Evolutionary conservation across 2,113 vertebrate species (phyloP).

Genomic region (Urocolius indicus): DNA sequence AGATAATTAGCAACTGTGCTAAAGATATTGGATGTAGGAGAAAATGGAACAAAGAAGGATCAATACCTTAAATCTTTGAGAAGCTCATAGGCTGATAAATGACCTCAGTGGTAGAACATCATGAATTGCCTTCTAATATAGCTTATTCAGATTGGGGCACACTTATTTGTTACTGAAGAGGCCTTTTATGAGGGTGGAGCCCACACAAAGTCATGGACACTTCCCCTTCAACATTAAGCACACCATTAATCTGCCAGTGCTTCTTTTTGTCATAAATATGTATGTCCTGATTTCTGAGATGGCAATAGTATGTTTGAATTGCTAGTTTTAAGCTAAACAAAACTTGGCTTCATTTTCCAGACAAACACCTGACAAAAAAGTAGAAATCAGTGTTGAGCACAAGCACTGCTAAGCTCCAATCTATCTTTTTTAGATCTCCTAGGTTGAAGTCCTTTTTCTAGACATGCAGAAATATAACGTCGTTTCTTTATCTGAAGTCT

Average conservation of each 20-base stretch:
- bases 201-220: not conserved
- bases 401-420: not conserved
- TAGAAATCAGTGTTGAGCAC: slow-evolving; percentile 10
- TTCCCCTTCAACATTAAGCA: not conserved
- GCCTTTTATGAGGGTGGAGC: not conserved
- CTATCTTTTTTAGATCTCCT: not conserved
- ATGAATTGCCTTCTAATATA: slow-evolving; percentile 1
- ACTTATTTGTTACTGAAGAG: not conserved
- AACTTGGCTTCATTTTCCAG: slow-evolving; percentile 50
- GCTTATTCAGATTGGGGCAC: not conserved
- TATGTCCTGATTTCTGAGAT: not conserved
- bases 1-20: slow-evolving; percentile 28
- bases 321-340: slow-evolving; percentile 18
- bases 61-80: slow-evolving; percentile 12
- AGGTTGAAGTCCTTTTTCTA: not conserved
- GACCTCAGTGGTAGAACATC: not conserved
- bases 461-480: not conserved
- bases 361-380: slow-evolving; percentile 17
- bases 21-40: not conserved
- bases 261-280: not conserved
- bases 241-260: not conserved
- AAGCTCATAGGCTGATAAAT: not conserved
- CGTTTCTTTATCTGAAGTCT: slow-evolving; percentile 3
- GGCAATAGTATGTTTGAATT: not conserved
- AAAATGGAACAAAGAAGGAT: slow-evolving; percentile 15